phyloP scores from a whole-genome alignment of 2,113 vertebrate species.

The Progne subis region DNA sequence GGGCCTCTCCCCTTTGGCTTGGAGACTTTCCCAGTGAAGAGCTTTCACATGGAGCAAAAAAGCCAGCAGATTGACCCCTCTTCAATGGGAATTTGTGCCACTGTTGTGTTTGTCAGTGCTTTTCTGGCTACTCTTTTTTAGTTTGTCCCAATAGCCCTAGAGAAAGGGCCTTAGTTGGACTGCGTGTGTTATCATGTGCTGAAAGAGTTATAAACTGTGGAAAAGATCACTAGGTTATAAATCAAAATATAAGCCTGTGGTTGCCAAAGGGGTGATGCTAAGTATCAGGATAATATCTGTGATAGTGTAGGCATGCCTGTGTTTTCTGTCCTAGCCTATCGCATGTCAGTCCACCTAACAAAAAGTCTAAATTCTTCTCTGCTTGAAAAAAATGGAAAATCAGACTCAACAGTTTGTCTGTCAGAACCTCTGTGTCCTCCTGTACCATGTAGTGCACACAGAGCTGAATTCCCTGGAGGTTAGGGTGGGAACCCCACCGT shows the following conservation, averaged over 20 bases:
- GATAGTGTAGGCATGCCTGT: not conserved
- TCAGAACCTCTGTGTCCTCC: not conserved
- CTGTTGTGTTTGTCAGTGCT: not conserved
- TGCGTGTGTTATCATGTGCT: not conserved
- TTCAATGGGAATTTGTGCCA: not conserved
- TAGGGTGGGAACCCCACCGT: not conserved
- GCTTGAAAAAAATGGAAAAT: not conserved
- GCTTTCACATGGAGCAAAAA: conserved; percentile 9
- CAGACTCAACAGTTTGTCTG: not conserved
- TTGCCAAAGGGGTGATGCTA: not conserved
- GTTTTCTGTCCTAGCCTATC: not conserved
- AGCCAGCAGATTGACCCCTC: not conserved
- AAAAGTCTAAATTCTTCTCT: not conserved
- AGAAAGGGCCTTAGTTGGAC: not conserved
- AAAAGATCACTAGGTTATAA: not conserved
- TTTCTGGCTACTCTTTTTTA: not conserved
- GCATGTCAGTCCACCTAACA: not conserved
- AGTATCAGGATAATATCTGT: not conserved
- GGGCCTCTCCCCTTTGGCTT: conserved; percentile 19
- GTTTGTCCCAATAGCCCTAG: not conserved
- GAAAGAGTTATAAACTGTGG: not conserved
- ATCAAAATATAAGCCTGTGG: not conserved
- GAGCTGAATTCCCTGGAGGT: not conserved
- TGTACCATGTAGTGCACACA: not conserved
- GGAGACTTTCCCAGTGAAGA: conserved; percentile 40